Evolutionary conservation across 2,888 invertebrate species (phyloP), one percentile per base, ranked within the genome.

Genomic region (Malthinus flaveolus): DNA sequence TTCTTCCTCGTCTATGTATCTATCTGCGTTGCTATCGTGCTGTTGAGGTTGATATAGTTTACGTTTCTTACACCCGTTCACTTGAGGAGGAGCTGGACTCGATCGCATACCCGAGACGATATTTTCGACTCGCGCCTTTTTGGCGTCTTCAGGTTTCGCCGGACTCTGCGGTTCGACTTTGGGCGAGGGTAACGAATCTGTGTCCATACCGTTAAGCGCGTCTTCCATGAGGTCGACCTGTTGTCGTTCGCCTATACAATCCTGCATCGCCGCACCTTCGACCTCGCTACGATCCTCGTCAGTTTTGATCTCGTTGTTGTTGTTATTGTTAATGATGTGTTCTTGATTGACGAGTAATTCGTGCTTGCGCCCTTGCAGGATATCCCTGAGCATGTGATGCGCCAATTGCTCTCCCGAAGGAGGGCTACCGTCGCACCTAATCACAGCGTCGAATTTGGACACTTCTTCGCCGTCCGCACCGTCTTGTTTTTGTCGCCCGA

Each of bases 1-100:
- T 68, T 88, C 88, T 69, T 91, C 90, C 66, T 90, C 91, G 59
- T 89, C 90, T 60, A 89, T 88, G 67, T 87, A 88, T 64, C 79
- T 71, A 59, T 84, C 83, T 56, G 85, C 84, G 48, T 85, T 79
- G 51, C 87, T 87, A 73, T 91, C 91, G 78, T 95, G 94, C 74
- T 96, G 96, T 78, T 95, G 95, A 8, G 97, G 97, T 73, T 95
- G 95, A 76, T 96, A 96, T 32, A 96, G 84, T 79, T 97, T 97
- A 46, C 97, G 86, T 79, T 97, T 97, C 79, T 95, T 95, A 80
- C 95, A 95, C 47, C 95, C 95, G 80, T 95, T 95, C 68, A 92
- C 91, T 77, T 89, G 88, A 1, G 86, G 84, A 13, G 89, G 89
- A 62, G 88, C 90, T 35, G 93, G 93, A 75, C 92, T 92, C 65